Evolutionary conservation across 2,888 invertebrate species (phyloP).

Genomic region (Heteromyza rotundicornis): DNA sequence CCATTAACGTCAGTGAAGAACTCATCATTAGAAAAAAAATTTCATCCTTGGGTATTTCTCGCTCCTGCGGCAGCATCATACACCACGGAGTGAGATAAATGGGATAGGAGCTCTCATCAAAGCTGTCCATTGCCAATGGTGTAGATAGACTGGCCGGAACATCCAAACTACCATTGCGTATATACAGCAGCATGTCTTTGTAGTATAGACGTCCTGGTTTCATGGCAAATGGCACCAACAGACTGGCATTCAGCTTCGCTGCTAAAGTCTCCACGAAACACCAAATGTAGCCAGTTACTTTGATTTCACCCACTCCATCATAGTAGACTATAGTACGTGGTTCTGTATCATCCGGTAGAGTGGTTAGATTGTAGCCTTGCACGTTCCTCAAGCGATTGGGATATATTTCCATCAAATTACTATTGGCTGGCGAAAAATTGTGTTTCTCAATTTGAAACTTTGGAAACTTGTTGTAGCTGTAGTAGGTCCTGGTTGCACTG

Average conservation of each 20-base stretch:
- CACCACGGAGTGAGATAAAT: not conserved
- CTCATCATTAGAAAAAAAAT: not conserved
- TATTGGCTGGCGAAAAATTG: not conserved
- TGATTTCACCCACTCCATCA: not conserved
- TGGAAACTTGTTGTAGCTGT: not conserved
- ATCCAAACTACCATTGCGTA: not conserved
- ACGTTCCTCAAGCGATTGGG: not conserved
- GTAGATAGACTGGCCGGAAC: not conserved
- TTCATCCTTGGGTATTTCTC: not conserved
- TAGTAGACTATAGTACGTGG: not conserved
- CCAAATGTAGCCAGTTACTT: not conserved
- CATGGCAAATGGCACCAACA: not conserved
- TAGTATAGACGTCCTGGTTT: not conserved
- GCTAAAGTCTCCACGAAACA: not conserved
- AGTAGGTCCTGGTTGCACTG: not conserved
- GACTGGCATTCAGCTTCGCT: not conserved
- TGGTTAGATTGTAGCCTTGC: not conserved
- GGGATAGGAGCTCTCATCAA: not conserved
- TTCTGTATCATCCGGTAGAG: slow-evolving; percentile 1
- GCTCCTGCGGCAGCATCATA: not conserved
- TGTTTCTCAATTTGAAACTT: not conserved
- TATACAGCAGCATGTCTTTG: not conserved
- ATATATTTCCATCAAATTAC: no score
- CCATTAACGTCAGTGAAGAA: not conserved
- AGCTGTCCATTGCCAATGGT: not conserved